These are phyloP conservation scores for Peucedramus taeniatus DNA, from an alignment of 2,113 vertebrate species.

Conservation along the genomic window DNA sequence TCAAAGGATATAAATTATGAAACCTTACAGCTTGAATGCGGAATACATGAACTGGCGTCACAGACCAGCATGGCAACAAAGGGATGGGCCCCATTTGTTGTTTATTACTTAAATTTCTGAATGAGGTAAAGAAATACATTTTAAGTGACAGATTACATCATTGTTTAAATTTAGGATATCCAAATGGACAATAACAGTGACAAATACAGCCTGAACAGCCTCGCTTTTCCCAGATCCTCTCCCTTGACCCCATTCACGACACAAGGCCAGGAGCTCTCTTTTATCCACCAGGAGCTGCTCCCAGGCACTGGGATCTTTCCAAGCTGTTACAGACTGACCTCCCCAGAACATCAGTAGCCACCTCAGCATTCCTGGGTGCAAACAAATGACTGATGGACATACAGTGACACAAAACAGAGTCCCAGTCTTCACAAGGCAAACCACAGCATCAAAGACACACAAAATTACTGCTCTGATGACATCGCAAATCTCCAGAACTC, in stretches of 20 bases:
- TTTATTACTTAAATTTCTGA: neutral
- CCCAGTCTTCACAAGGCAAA: neutral
- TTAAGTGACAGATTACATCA: rapidly evolving
- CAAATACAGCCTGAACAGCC: neutral
- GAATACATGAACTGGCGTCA: neutral
- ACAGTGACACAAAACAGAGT: rapidly evolving
- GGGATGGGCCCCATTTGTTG: neutral
- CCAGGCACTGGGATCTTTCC: rapidly evolving
- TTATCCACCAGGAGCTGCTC: neutral
- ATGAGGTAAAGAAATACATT: neutral
- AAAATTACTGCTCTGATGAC: neutral
- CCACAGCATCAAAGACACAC: rapidly evolving
- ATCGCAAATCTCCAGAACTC: rapidly evolving
- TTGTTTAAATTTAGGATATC: neutral
- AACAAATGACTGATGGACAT: neutral
- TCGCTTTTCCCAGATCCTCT: rapidly evolving
- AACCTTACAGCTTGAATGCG: neutral
- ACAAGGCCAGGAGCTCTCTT: neutral
- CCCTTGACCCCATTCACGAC: rapidly evolving
- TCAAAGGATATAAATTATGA: neutral
- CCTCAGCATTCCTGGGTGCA: neutral
- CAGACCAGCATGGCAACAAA: neutral
- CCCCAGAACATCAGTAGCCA: neutral
- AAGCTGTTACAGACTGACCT: neutral
- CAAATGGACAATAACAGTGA: neutral